A percentile compares a stretch with the other conserved stretches of the same genome.
phyloP scores from a whole-genome alignment of 2,113 vertebrate genomes.

The Pteropus alecto region DNA sequence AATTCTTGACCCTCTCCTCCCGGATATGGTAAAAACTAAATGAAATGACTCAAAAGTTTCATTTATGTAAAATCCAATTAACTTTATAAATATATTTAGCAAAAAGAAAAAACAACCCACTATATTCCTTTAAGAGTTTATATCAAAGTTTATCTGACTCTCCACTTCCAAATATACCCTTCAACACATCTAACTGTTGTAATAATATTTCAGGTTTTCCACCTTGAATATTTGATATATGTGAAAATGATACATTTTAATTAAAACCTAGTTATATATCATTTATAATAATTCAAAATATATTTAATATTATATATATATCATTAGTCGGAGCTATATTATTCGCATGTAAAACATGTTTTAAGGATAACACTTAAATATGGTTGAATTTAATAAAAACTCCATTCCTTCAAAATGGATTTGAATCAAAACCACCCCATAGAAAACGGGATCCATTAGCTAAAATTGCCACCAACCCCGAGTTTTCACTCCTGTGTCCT shows the following conservation, averaged over 20 bases:
- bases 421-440: neutral
- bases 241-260: neutral
- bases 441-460: neutral
- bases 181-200: neutral
- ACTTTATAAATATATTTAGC: neutral
- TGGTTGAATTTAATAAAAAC: neutral
- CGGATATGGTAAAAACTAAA: slow-evolving; percentile 19
- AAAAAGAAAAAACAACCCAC: neutral
- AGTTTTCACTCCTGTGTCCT: neutral
- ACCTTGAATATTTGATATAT: neutral
- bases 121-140: neutral
- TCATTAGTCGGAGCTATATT: neutral
- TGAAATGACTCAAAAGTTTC: slow-evolving; percentile 8
- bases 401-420: neutral
- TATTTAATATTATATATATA: neutral
- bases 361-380: neutral
- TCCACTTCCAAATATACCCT: neutral
- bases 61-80: neutral
- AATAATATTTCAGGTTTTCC: neutral
- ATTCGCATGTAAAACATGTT: neutral
- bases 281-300: slow-evolving; percentile 4
- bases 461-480: neutral
- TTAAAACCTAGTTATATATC: neutral
- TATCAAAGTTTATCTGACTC: neutral
- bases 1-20: neutral